A percentile compares a stretch with the other conserved stretches of the same genome.
Conservation (phyloP, 2,797 vertebrate genomes). For the Micromesistius poutassou region DNA sequence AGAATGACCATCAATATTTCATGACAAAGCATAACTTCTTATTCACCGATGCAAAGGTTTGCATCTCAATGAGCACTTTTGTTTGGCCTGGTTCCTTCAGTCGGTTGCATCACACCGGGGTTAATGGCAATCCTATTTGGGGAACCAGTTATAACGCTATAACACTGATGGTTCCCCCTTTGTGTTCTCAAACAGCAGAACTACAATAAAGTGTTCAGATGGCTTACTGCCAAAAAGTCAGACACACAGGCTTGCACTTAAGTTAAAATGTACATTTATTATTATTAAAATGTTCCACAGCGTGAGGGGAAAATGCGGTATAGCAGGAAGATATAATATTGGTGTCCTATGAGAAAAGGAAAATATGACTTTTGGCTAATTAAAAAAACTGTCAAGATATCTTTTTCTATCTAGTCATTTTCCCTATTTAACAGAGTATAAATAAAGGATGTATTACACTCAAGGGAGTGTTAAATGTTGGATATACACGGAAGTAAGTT, state of each 20-base stretch:
- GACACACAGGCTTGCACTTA: no score
- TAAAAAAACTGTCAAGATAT: not conserved
- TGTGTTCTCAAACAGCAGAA: not conserved
- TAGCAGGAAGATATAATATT: no score
- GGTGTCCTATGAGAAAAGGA: no score
- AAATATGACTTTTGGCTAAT: no score
- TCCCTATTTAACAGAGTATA: not conserved
- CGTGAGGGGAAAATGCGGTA: no score
- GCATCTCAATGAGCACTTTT: constrained; percentile 13
- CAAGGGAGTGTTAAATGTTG: not conserved
- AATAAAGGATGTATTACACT: not conserved
- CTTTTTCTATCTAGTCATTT: not conserved
- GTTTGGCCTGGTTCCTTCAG: constrained; percentile 58
- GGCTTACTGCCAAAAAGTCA: no score
- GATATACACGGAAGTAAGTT: no score
- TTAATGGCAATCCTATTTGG: constrained; percentile 41
- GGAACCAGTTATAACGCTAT: not conserved
- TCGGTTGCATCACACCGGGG: constrained; percentile 39
- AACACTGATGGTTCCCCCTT: not conserved
- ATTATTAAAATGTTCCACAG: no score
- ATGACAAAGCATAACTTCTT: constrained; percentile 31
- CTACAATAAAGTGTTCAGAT: no score
- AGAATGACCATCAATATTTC: constrained; percentile 56
- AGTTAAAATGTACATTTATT: no score
- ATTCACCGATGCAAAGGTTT: constrained; percentile 3